Conservation (phyloP, 2,888 invertebrate genomes). For the Phyllotreta striolata region DNA sequence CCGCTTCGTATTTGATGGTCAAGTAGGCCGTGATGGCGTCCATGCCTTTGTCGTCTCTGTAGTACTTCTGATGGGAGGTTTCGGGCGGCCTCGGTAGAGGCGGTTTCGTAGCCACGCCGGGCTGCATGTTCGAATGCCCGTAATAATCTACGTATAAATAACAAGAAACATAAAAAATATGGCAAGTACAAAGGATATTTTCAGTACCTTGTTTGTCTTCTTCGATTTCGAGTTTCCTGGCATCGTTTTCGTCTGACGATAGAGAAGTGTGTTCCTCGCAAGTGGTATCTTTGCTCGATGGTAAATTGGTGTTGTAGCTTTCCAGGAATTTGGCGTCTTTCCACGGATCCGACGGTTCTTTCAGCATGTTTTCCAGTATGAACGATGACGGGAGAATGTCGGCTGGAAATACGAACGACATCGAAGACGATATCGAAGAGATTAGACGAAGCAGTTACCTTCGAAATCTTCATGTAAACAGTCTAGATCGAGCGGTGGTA, state of each 20-base stretch:
- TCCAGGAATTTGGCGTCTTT: slow-evolving; percentile 37
- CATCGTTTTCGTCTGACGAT: slow-evolving; percentile 42
- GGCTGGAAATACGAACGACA: too few relatives aligned
- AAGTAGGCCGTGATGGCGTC: slow-evolving; percentile 51
- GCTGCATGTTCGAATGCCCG: slow-evolving; percentile 43
- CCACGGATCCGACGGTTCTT: slow-evolving; percentile 54
- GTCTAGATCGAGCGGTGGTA: background rate
- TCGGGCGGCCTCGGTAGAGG: slow-evolving; percentile 55
- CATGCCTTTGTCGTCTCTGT: slow-evolving; percentile 25
- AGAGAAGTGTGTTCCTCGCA: slow-evolving; percentile 43
- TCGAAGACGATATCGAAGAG: too few relatives aligned
- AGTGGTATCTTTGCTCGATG: slow-evolving; percentile 43
- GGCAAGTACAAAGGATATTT: background rate
- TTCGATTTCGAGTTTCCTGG: slow-evolving; percentile 16
- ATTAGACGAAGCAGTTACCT: slow-evolving; percentile 45
- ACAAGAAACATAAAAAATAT: too few relatives aligned
- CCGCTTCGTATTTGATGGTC: slow-evolving; percentile 46
- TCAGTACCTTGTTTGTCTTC: slow-evolving; percentile 14
- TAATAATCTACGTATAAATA: too few relatives aligned
- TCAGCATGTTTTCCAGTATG: slow-evolving; percentile 53
- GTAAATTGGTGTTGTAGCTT: slow-evolving; percentile 39
- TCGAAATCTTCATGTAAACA: slow-evolving; percentile 41
- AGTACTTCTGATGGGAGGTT: slow-evolving; percentile 25
- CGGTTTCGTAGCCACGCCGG: slow-evolving; percentile 57
- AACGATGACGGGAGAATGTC: slow-evolving; percentile 52